Conservation (phyloP, 2,797 vertebrate genomes). For the Danio aesculapii region DNA sequence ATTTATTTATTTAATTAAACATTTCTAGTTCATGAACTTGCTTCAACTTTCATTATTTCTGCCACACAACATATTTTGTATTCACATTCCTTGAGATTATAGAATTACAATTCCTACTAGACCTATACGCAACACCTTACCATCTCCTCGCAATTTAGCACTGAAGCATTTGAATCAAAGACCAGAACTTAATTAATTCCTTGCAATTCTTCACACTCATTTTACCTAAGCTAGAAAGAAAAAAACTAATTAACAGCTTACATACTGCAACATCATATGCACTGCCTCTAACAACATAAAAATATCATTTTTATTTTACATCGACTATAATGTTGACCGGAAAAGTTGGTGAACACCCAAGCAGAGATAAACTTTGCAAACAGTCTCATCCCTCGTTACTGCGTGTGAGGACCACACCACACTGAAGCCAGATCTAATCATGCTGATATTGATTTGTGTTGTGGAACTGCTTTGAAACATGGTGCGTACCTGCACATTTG, state of each 20-base stretch:
- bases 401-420: background rate
- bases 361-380: slow-evolving; percentile 1
- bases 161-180: slow-evolving; percentile 43
- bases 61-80: slow-evolving; percentile 4
- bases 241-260: slow-evolving; percentile 45
- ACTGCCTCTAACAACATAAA: slow-evolving; percentile 17
- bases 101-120: slow-evolving; percentile 33
- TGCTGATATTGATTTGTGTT: slow-evolving; percentile 24
- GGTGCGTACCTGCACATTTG: slow-evolving; percentile 17
- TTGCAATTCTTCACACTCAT: slow-evolving; percentile 32
- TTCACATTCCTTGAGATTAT: background rate
- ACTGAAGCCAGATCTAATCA: slow-evolving; percentile 19
- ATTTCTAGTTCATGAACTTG: background rate
- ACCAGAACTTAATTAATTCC: slow-evolving; percentile 44
- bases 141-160: slow-evolving; percentile 46
- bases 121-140: slow-evolving; percentile 32
- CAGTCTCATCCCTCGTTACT: slow-evolving; percentile 6
- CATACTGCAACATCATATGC: background rate
- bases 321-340: background rate
- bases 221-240: slow-evolving; percentile 40
- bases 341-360: background rate
- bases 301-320: slow-evolving; percentile 27
- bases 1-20: background rate
- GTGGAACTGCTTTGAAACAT: background rate
- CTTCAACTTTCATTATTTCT: background rate